These are phyloP conservation scores for Tribolium madens DNA, from an alignment of 1,140 invertebrate species.

Conservation along the genomic window DNA sequence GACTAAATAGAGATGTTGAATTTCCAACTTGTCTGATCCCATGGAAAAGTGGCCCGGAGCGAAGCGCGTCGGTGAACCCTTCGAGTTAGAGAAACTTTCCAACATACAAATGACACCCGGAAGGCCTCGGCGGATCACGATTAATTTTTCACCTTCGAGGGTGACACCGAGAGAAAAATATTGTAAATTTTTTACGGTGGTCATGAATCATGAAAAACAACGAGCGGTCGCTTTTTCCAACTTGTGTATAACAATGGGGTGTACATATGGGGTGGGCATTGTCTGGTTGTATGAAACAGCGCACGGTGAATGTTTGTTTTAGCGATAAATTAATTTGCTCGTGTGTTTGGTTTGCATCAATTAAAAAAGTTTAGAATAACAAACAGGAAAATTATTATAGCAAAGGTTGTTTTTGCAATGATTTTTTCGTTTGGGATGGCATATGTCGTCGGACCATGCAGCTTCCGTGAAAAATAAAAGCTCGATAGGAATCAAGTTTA, in stretches of 20 bases:
- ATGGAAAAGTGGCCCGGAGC: slow-evolving; percentile 29
- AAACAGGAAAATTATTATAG: not conserved
- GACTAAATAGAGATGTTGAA: slow-evolving; percentile 45
- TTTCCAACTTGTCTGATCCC: slow-evolving; percentile 44
- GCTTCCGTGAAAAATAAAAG: slow-evolving; percentile 18
- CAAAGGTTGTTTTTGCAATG: too few relatives aligned
- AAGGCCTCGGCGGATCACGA: slow-evolving; percentile 22
- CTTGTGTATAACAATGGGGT: not conserved
- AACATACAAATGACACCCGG: slow-evolving; percentile 28
- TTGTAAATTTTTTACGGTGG: slow-evolving; percentile 2
- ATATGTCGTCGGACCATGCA: not conserved
- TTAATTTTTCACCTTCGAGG: slow-evolving; percentile 35
- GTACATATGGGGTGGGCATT: not conserved
- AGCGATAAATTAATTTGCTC: not conserved
- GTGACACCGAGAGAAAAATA: slow-evolving; percentile 16
- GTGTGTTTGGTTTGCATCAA: slow-evolving; percentile 9
- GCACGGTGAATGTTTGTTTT: not conserved
- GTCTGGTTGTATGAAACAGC: not conserved
- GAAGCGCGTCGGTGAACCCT: slow-evolving; percentile 15
- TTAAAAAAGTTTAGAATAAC: slow-evolving; percentile 2
- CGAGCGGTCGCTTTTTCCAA: not conserved
- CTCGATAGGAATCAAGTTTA: slow-evolving; percentile 36
- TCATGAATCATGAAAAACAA: slow-evolving; percentile 17
- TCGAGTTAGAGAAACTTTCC: slow-evolving; percentile 29
- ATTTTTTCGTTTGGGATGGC: not conserved